These are phyloP conservation scores for Eilema sororculum DNA, from an alignment of 2,888 invertebrate species.

Conservation along the genomic window DNA sequence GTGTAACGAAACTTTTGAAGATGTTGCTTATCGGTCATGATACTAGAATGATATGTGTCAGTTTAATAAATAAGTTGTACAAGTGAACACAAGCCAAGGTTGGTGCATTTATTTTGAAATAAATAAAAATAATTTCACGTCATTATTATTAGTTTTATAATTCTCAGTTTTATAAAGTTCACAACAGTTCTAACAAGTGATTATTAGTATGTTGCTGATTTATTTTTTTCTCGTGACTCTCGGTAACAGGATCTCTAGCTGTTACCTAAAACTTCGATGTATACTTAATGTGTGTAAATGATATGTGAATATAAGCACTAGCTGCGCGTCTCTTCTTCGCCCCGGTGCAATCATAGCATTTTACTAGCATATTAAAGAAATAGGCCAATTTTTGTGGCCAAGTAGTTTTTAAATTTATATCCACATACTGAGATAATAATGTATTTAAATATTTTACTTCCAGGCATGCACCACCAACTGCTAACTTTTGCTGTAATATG, in stretches of 20 bases:
- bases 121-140: not conserved
- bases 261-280: not conserved
- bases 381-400: too few species aligned
- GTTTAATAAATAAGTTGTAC: slow-evolving; percentile 53
- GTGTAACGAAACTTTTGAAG: slow-evolving; percentile 58
- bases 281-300: not conserved
- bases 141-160: not conserved
- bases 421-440: not conserved
- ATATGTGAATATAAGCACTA: too few species aligned
- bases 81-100: slow-evolving; percentile 61
- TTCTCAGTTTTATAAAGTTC: not conserved
- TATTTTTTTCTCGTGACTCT: not conserved
- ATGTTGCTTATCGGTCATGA: slow-evolving; percentile 71
- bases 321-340: not conserved
- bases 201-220: not conserved
- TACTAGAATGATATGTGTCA: slow-evolving; percentile 48
- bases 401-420: too few species aligned
- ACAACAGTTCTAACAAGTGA: too few species aligned
- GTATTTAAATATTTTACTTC: slow-evolving; percentile 41
- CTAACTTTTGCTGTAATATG: slow-evolving; percentile 52
- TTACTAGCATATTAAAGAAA: too few species aligned
- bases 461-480: slow-evolving; percentile 67
- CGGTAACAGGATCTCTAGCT: not conserved
- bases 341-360: too few species aligned
- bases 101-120: slow-evolving; percentile 38